Conservation (phyloP, 1,140 invertebrate genomes). For the Helicoverpa armigera region DNA sequence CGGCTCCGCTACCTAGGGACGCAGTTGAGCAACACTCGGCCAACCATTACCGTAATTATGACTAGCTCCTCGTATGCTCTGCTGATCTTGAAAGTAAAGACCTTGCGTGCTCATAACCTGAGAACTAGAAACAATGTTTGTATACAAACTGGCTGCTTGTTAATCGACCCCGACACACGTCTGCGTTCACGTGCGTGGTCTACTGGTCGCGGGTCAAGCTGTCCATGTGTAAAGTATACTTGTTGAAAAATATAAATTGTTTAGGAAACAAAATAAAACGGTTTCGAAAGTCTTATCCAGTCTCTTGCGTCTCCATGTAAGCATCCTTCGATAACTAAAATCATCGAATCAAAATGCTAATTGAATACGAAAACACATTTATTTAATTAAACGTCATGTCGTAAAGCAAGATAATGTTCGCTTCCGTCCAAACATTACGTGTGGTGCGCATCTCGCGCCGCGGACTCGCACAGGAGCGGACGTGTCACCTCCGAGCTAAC, state of each 20-base stretch:
- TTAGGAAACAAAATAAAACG: neutral
- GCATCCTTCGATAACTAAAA: neutral
- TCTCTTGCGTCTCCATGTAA: neutral
- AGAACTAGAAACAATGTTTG: slow-evolving; percentile 74
- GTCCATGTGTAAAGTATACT: neutral
- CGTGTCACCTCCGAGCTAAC: slow-evolving; percentile 58
- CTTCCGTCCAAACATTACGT: slow-evolving; percentile 44
- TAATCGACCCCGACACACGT: slow-evolving; percentile 22
- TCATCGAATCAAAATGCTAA: slow-evolving; percentile 34
- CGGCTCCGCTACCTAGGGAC: slow-evolving; percentile 32
- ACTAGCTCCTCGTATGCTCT: slow-evolving; percentile 76
- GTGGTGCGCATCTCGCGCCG: slow-evolving; percentile 18
- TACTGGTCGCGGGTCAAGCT: neutral
- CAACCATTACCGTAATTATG: slow-evolving; percentile 82
- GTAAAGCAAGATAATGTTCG: slow-evolving; percentile 44
- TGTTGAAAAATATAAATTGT: neutral
- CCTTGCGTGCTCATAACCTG: slow-evolving; percentile 69
- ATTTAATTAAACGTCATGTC: slow-evolving; percentile 28
- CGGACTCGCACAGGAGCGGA: slow-evolving; percentile 36
- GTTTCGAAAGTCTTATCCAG: neutral
- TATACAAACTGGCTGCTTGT: slow-evolving; percentile 56
- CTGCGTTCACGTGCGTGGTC: neutral
- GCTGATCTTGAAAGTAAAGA: slow-evolving; percentile 86
- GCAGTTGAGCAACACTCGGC: slow-evolving; percentile 71
- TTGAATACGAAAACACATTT: slow-evolving; percentile 42